Evolutionary conservation across 2,888 invertebrate genomes (phyloP), one percentile per base, ranked within the genome.

Genomic region (Trichogramma dendrolimi): DNA sequence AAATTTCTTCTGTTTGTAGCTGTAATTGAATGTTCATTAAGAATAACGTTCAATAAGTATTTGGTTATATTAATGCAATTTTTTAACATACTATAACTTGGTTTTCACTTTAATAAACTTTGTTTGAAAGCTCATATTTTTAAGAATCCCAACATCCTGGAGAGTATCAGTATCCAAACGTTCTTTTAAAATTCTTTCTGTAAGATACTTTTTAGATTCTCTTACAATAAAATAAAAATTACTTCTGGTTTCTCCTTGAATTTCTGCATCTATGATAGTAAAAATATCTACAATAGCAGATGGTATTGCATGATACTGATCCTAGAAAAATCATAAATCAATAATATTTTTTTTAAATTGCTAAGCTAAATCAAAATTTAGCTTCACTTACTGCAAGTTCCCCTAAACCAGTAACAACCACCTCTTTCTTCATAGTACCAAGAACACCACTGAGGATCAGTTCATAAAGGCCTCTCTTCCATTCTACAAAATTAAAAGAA

Each of bases 1-100:
- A 80, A 97, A 99, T 76, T 99, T 98, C 72, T 96, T 89, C 80
- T 99, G 99, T 79, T 99, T 99, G 80, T 98, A 99, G 80, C 98
- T 98, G 80, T 66, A 86, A 86, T 63, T 65, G 62, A 55, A 60
- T 43, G 42, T 41, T 10, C 50, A 51, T 43, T 58, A 48, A 60
- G 62, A 61, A 38, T 43, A 54, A 11, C 41, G 6, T 4, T 14
- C 47, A 14, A 58, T 41, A 11, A 27, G 4, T 55, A 49, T 46
- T 42, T 55, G 50, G n/a, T 38, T 8, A 40, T 38, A 54, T 56
- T 7, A 58, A 49, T 38, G 59, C 58, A 58, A 53, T 39, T 40
- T 38, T 52, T 27, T 44, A 70, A 91, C 95, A 88, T 85, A 96
- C 96, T 96, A 98, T 75, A 98, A 83, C 81, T 96, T 95, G 55